These are phyloP conservation scores for Achatina immaculata DNA, from an alignment of 1,140 invertebrate species.

Conservation along the genomic window DNA sequence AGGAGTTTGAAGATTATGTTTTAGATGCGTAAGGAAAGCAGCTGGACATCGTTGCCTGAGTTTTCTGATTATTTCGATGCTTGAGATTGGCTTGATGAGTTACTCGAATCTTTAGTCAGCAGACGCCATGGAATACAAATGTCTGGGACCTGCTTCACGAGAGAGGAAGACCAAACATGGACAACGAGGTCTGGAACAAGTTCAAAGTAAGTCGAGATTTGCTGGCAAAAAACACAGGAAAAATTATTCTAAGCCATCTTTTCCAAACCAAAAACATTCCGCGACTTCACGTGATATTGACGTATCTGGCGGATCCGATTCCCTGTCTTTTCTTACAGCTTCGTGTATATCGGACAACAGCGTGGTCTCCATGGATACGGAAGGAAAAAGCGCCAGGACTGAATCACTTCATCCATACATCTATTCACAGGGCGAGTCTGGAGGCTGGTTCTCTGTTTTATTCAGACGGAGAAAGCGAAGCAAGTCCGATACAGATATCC, in stretches of 20 bases:
- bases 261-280: background rate
- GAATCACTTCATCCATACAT: constrained; percentile 26
- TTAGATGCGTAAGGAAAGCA: no score
- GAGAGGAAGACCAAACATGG: background rate
- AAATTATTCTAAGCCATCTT: background rate
- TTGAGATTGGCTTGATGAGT: no score
- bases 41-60: no score
- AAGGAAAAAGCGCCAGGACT: background rate
- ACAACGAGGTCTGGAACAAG: background rate
- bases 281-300: no score
- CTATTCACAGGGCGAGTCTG: constrained; percentile 40
- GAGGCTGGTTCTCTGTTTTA: constrained; percentile 37
- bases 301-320: no score
- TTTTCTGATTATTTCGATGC: no score
- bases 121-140: background rate
- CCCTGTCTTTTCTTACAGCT: no score
- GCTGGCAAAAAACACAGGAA: background rate
- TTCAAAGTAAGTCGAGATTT: background rate
- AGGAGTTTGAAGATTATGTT: no score
- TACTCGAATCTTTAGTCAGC: no score
- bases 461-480: constrained; percentile 42
- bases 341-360: no score
- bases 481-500: constrained; percentile 41
- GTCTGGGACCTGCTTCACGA: background rate
- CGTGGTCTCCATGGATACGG: no score